Evolutionary conservation across 1,140 invertebrate species (phyloP), one percentile per base, ranked within the genome.

Genomic region (Caenorhabditis brenneri): DNA sequence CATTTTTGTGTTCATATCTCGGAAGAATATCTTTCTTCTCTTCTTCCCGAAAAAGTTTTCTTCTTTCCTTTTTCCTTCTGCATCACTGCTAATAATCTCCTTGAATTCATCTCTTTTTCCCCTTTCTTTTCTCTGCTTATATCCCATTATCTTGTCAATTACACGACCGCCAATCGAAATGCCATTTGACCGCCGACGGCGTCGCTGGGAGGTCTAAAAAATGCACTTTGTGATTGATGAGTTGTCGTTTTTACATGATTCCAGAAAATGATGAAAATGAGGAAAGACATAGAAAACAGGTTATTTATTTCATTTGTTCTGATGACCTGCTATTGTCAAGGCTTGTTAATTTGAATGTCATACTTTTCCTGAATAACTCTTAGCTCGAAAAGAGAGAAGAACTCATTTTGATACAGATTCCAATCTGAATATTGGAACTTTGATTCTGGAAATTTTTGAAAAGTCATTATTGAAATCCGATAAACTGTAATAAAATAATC

Each of bases 121-220:
- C 58, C 31, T 31, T 29, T 24, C 7, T 31, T n/a, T 27, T 58
- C 55, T 31, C 49, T n/a, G 19, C 19, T 55, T 55, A 24, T 42
- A 42, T 65, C 33, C 65, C 65, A 74, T 74, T 74, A 74, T 74
- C 65, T 42, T 74, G 65, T 74, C 65, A 74, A 74, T 74, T 74
- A 74, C 65, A 74, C 65, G 7, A 42, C 65, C 65, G 65, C n/a
- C 65, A 74, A 39, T 74, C 29, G 29, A 24, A 74, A 46, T 74
- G 65, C 19, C 65, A 74, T 74, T 74, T 74, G 65, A 74, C 36
- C 65, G 36, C 36, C 58, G 53, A 19, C 53, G 9, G n/a, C 12
- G 19, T 27, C 2, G 3, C 53, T 6, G 53, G 58, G 65, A 15
- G 36, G 65, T 74, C 22, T 55, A 55, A 55, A 55, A 55, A 55